Conservation (phyloP, 2,113 vertebrate species). For the Orcinus orca region DNA sequence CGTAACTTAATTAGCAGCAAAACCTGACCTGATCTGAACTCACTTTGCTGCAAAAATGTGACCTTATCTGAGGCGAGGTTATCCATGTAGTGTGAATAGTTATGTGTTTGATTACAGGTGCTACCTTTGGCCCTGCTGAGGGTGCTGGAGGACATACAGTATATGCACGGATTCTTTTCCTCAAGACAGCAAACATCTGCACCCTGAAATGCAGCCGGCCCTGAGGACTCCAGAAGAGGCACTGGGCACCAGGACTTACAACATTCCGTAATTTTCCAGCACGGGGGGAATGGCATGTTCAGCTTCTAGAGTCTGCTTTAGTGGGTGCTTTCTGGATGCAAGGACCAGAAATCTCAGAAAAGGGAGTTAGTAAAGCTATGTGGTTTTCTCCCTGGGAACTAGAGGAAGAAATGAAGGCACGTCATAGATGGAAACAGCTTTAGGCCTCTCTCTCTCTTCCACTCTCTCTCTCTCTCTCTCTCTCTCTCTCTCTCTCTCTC, state of each 20-base stretch:
- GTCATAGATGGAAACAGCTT: accelerated
- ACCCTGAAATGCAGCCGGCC: background rate
- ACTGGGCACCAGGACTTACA: too few relatives aligned
- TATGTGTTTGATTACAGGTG: background rate
- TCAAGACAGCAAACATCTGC: background rate
- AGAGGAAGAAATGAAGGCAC: background rate
- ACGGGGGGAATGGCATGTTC: background rate
- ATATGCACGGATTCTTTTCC: background rate
- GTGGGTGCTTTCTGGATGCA: background rate
- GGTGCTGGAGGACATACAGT: accelerated
- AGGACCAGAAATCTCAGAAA: background rate
- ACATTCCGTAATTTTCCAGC: background rate
- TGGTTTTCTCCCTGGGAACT: background rate
- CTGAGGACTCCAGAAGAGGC: background rate
- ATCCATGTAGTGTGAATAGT: background rate
- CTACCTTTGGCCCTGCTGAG: background rate
- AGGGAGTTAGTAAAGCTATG: background rate
- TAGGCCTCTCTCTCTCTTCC: background rate
- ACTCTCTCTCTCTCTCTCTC: background rate
- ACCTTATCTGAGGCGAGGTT: background rate
- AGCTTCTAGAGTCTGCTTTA: background rate
- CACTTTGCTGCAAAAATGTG: background rate
- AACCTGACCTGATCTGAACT: background rate
- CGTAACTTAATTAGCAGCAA: constrained; percentile 24
- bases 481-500: background rate